Evolutionary conservation across 2,113 vertebrate genomes (phyloP).

Genomic region (Oreochromis aureus): DNA sequence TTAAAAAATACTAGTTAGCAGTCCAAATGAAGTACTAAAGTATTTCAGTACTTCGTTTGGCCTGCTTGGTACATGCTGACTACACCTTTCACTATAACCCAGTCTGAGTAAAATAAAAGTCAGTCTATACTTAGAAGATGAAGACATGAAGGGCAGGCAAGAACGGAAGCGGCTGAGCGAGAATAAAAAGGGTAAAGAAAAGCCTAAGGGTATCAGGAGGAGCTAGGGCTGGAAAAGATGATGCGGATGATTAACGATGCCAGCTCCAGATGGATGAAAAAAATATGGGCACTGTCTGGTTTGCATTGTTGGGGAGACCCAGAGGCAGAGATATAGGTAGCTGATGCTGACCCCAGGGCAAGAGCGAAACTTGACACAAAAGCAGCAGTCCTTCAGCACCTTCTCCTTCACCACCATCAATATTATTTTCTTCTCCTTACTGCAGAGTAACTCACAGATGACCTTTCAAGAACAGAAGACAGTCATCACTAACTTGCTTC

Average conservation of each 20-base stretch:
- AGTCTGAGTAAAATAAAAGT: not conserved
- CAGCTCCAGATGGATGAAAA: not conserved
- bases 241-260: conserved; percentile 30
- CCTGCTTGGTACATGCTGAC: not conserved
- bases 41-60: not conserved
- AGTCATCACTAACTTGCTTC: not conserved
- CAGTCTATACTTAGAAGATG: not conserved
- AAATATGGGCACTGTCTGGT: not conserved
- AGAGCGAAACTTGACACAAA: conserved; percentile 4
- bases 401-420: not conserved
- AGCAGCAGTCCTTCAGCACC: not conserved
- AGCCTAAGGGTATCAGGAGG: not conserved
- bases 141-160: not conserved
- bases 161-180: not conserved
- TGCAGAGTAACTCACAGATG: not conserved
- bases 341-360: conserved; percentile 7
- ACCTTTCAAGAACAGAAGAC: not conserved
- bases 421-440: not conserved
- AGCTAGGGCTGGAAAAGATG: not conserved
- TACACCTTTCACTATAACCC: not conserved
- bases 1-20: not conserved
- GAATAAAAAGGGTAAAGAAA: not conserved
- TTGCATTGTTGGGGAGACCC: not conserved
- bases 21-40: not conserved
- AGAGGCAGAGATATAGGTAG: conserved; percentile 2